Evolutionary conservation across 2,113 vertebrate genomes (phyloP), one percentile per base, ranked within the genome.

Genomic region (Elephantulus edwardii): DNA sequence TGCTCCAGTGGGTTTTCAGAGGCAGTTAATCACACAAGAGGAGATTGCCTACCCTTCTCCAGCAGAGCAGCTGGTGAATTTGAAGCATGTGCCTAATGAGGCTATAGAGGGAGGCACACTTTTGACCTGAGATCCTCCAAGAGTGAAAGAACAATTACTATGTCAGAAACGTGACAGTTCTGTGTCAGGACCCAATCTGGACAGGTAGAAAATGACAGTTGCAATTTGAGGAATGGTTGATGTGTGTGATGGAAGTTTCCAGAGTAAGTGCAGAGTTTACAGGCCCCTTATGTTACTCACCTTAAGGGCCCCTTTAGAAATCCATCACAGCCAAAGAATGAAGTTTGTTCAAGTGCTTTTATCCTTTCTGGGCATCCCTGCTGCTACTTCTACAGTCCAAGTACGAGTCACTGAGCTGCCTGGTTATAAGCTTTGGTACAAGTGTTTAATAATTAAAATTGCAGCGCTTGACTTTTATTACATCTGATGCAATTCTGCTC

Each of bases 391-490:
- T 42, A 64, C 13, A 22, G 58, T 60, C 87, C 35, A 50, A 8
- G 26, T 66, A 52, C 1, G 8, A 89, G 56, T 56, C 85, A 35
- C 56, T 22, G 44, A 84, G 44, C 46, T 44, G 40, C 46, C 82
- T 9, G 5, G 35, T 20, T 52, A 30, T 0, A 75, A 66, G 19
- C 83, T 92, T 58, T 74, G 42, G 82, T 96, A 62, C 60, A 87
- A 35, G 6, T 91, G n/a, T 92, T 95, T 92, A 91, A 92, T 96
- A 85, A 64, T 77, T 71, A 84, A 86, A 92, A 42, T 91, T 70
- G 85, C 3, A 81, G 68, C 14, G 30, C 81, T 95, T 92, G 86
- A 86, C 75, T 87, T 94, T 89, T 54, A 14, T 76, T 84, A 84
- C 24, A 60, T 89, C 74, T 46, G 88, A 78, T 81, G 20, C 50